Conservation (phyloP, 2,797 vertebrate species). For the Phoebastria nigripes region DNA sequence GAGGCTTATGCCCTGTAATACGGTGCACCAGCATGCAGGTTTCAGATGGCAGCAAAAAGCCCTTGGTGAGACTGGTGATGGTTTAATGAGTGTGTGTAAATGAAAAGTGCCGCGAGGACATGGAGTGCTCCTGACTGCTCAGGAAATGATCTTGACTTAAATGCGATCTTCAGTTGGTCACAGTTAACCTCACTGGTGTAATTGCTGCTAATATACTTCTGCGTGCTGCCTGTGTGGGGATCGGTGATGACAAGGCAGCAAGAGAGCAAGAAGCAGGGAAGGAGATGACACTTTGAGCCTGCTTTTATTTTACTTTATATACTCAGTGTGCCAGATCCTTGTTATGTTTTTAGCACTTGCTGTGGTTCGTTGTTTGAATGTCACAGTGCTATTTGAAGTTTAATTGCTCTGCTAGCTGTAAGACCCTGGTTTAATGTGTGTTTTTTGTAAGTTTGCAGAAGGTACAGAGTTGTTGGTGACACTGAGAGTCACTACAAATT, state of each 20-base stretch:
- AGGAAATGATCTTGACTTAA: background rate
- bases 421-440: background rate
- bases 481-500: background rate
- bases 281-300: background rate
- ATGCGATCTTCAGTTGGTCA: background rate
- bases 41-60: background rate
- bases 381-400: background rate
- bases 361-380: background rate
- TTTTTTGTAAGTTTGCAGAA: background rate
- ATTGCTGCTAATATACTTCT: background rate
- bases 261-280: background rate
- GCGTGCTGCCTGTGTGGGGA: background rate
- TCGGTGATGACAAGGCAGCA: background rate
- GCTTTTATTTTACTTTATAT: background rate
- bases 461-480: background rate
- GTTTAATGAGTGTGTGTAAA: background rate
- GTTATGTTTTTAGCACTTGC: background rate
- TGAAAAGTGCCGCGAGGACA: background rate
- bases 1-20: background rate
- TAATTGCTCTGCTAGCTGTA: background rate
- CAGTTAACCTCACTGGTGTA: background rate
- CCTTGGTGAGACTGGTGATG: background rate
- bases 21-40: accelerated
- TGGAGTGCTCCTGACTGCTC: background rate
- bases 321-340: background rate